These are phyloP conservation scores for Escarpia spicata DNA, from an alignment of 2,888 invertebrate species.

Conservation along the genomic window DNA sequence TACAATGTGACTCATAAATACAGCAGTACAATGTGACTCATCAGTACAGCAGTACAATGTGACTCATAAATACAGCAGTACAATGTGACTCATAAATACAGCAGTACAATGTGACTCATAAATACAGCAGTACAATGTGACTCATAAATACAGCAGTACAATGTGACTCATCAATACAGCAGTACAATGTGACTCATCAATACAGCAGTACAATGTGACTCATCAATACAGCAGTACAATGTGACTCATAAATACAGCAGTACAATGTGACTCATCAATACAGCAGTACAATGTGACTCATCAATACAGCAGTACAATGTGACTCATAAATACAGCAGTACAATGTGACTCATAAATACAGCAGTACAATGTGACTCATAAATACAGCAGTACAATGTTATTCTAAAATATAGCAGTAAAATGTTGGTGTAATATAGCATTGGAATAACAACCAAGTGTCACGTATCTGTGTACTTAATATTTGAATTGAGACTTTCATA, in stretches of 20 bases:
- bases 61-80: not conserved
- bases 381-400: not conserved
- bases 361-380: not conserved
- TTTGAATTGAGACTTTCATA: not conserved
- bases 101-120: not conserved
- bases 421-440: not conserved
- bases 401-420: not conserved
- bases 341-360: too few species aligned
- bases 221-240: too few species aligned
- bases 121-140: not conserved
- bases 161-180: too few species aligned
- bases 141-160: not conserved
- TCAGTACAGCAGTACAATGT: too few species aligned
- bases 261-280: too few species aligned
- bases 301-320: too few species aligned
- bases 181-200: too few species aligned
- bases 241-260: too few species aligned
- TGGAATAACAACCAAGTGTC: not conserved
- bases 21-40: not conserved
- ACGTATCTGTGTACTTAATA: not conserved
- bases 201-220: too few species aligned
- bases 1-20: not conserved
- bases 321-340: too few species aligned
- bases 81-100: not conserved
- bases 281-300: too few species aligned